phyloP scores from a whole-genome alignment of 2,888 invertebrate genomes.

The Cloeon dipterum region DNA sequence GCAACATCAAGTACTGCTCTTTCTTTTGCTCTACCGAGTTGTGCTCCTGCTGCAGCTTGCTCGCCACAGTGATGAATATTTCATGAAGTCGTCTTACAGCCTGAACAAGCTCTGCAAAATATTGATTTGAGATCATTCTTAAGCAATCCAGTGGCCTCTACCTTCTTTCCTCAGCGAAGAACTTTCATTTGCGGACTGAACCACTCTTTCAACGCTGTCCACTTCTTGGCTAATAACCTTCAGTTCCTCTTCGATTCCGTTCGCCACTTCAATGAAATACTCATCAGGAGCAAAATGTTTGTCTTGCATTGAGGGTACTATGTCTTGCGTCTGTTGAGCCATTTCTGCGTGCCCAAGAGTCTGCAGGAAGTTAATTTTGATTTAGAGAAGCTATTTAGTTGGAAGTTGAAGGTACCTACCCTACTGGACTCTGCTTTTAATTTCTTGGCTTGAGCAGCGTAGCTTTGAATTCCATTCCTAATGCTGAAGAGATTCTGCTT shows the following conservation, averaged over 20 bases:
- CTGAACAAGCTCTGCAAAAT: conserved; percentile 41
- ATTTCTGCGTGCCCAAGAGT: conserved; percentile 48
- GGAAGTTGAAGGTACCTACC: no score
- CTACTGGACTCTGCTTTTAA: neutral
- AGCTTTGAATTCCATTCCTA: no score
- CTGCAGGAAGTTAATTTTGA: conserved; percentile 13
- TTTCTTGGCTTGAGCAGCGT: neutral
- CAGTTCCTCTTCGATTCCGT: neutral
- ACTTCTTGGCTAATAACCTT: neutral
- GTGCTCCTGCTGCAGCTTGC: conserved; percentile 61
- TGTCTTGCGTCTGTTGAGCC: conserved; percentile 54
- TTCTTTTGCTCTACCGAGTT: conserved; percentile 51
- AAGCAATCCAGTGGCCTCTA: neutral
- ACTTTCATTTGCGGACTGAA: neutral
- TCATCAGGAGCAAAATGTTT: conserved; percentile 48
- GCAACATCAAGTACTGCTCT: conserved; percentile 58
- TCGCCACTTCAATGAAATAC: conserved; percentile 33
- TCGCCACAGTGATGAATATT: conserved; percentile 69
- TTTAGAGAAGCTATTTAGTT: neutral
- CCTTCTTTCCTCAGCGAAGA: neutral
- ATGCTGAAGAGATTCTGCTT: neutral
- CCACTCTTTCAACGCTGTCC: neutral
- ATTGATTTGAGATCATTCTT: neutral
- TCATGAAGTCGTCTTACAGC: conserved; percentile 66
- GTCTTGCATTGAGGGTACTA: conserved; percentile 47